Evolutionary conservation across 1,140 invertebrate genomes (phyloP), one percentile per base, ranked within the genome.

Genomic region (Probaryconus sp.): DNA sequence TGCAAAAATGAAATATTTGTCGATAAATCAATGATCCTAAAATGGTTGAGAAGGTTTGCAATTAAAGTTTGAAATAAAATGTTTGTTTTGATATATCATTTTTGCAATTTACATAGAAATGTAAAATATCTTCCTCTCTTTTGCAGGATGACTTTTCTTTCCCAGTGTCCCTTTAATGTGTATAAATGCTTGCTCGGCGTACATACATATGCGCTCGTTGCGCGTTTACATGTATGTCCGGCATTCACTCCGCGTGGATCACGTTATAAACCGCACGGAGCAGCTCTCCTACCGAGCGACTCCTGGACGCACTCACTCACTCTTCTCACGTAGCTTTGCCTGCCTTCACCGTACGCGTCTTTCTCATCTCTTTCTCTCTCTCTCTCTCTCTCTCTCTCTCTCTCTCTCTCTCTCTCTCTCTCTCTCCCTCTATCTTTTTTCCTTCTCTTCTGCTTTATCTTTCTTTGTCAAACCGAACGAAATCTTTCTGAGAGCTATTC

Each of bases 251-350:
- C 50, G 38, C 47, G 53, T 33, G 51, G 56, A 76, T 78, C 69
- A 72, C 73, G 68, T 68, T 68, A 70, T 74, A 63, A 71, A 65
- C 61, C 63, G 63, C 69, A 70, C 71, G 67, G 71, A 71, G 51
- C 43, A 56, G 50, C 73, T 63, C 67, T 71, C 53, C 53, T 58
- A 73, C 53, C 56, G 47, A 55, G 60, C 65, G 67, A 61, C 78
- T 68, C 56, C 48, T 65, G 64, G 56, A 43, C 65, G 40, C 43
- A 38, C 38, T 31, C 48, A 26, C 63, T 35, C 37, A 28, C 42
- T 51, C 53, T 33, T 60, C 37, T 64, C 58, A 47, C 64, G 40
- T 63, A 45, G 24, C 47, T 55, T 47, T n/a, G 38, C 48, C 37
- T n/a, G 38, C 48, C 37, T 50, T 45, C 48, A 42, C 48, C 40